Evolutionary conservation across 2,888 invertebrate species (phyloP), one percentile per base, ranked within the genome.

Genomic region (Dione vanillae): DNA sequence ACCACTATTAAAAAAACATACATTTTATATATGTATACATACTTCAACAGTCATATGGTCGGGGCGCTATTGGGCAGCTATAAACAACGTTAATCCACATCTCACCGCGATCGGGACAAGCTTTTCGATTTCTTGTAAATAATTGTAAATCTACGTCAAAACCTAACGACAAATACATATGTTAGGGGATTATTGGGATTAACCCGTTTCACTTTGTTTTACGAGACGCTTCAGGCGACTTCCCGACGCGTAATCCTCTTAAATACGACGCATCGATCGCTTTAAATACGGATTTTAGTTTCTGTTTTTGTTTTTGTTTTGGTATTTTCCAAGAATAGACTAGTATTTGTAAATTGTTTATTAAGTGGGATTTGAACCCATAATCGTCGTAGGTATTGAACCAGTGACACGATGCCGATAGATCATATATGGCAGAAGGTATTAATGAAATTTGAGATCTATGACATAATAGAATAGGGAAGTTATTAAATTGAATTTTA

Each of bases 91-190:
- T 93, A 90, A 92, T 89, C 92, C 87, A 80, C 81, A 86, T 91
- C 85, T 92, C 90, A 92, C 81, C 78, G 79, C 83, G 90, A 90
- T 27, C 84, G 83, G 81, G 86, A 87, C 88, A 85, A 91, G 87
- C 83, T 86, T 89, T 86, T 89, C 81, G 86, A 81, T 85, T 88
- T 86, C 89, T 85, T 84, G 88, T 91, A 92, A 93, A 94, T 93
- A 93, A 92, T 90, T 92, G 93, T 94, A 93, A 94, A 94, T 94
- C 94, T 91, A 87, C 82, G 93, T 94, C 94, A 91, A 92, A 91
- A 92, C 87, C 85, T 84, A 89, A 87, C 86, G 91, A 91, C 91
- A 88, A 84, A 85, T 90, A 92, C 94, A 93, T 92, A 92, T 91
- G 93, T 94, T 86, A 83, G 78, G 81, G 91, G 92, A 92, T 92